A percentile compares a stretch with the other conserved stretches of the same genome.
Conservation (phyloP, 2,888 invertebrate species). For the Lacanobia oleracea region DNA sequence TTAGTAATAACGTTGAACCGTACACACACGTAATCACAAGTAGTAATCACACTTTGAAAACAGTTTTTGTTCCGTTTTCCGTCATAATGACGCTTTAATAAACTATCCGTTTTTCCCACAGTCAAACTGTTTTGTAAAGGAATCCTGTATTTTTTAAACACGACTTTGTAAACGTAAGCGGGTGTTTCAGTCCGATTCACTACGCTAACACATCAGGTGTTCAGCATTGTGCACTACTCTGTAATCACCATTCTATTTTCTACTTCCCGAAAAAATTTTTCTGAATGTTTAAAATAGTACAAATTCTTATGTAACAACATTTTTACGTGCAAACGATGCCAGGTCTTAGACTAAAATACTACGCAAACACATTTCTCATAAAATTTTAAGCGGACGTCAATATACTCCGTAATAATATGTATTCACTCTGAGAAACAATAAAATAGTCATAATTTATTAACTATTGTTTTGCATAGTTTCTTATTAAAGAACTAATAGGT, state of each 20-base stretch:
- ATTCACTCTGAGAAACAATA: background rate
- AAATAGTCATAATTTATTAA: constrained; percentile 8
- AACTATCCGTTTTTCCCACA: background rate
- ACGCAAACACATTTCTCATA: constrained; percentile 39
- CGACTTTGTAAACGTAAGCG: background rate
- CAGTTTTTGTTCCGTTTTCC: background rate
- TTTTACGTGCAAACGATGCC: constrained; percentile 30
- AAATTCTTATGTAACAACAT: constrained; percentile 18
- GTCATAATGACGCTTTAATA: background rate
- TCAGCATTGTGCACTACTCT: background rate
- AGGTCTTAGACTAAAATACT: constrained; percentile 34
- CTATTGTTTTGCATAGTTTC: background rate
- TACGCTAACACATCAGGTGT: background rate
- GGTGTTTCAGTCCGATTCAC: background rate
- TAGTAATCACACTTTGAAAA: background rate
- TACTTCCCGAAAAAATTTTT: constrained; percentile 8
- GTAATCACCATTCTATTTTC: constrained; percentile 20
- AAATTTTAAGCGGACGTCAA: constrained; percentile 9
- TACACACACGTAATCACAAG: background rate
- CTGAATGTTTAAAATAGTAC: constrained; percentile 38
- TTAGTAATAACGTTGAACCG: background rate
- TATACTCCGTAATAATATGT: background rate
- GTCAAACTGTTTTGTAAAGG: background rate
- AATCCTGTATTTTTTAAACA: background rate
- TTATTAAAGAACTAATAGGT: background rate